Percentiles rank a stretch among this genome's conserved stretches.
Conservation (phyloP, 1,140 invertebrate genomes). For the Chlorops oryzae region DNA sequence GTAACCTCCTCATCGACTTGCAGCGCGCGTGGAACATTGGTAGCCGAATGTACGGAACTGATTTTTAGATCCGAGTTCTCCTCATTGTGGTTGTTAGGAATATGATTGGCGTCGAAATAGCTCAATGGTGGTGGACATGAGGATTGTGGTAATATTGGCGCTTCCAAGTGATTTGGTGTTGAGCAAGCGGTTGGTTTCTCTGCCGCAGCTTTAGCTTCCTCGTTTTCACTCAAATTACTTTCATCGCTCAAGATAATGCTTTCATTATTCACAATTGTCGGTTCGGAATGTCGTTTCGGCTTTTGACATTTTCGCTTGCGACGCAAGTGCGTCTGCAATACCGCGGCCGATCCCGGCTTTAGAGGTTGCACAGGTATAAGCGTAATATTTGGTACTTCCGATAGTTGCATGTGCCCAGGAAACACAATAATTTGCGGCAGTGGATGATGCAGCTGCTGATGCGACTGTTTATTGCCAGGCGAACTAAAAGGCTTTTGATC, state of each 20-base stretch:
- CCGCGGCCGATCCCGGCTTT: conserved; percentile 8
- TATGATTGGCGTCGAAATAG: not conserved
- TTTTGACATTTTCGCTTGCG: conserved; percentile 13
- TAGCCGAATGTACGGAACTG: not conserved
- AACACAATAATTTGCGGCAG: not conserved
- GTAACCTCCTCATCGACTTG: conserved; percentile 37
- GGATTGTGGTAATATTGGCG: no score
- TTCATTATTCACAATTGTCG: conserved; percentile 15
- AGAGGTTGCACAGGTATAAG: conserved; percentile 20
- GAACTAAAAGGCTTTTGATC: not conserved
- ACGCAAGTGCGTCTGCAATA: conserved; percentile 14
- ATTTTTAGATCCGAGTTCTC: no score
- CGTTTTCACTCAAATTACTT: conserved; percentile 6
- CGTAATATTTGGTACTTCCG: conserved; percentile 23
- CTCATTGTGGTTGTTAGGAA: not conserved
- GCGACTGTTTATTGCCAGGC: conserved; percentile 6
- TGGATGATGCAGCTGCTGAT: not conserved
- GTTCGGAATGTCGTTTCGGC: conserved; percentile 11
- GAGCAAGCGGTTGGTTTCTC: not conserved
- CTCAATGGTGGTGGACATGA: no score
- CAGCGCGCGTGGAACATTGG: not conserved
- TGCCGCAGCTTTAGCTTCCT: not conserved
- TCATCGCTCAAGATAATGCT: conserved; percentile 43
- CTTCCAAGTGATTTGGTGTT: no score
- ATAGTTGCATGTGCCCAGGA: conserved; percentile 6